Percentiles rank a stretch among this genome's conserved stretches.
Evolutionary conservation across 1,140 invertebrate genomes (phyloP).

Genomic region (Drosophila elegans): DNA sequence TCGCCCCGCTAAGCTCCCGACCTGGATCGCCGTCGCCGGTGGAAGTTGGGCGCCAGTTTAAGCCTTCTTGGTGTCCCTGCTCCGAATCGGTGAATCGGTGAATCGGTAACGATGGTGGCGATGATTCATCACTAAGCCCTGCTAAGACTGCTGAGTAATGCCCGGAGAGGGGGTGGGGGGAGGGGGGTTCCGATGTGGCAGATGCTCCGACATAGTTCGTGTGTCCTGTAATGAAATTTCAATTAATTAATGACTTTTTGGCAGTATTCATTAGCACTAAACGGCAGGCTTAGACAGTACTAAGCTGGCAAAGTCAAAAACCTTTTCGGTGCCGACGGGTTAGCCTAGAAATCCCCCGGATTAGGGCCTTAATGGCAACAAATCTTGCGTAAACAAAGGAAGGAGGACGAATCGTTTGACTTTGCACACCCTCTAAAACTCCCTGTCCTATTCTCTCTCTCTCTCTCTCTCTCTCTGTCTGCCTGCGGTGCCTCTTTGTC

Average conservation of each 20-base stretch:
- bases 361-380: conserved; percentile 78
- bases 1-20: conserved; percentile 50
- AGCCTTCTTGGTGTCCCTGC: conserved; percentile 46
- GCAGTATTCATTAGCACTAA: conserved; percentile 78
- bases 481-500: conserved; percentile 55
- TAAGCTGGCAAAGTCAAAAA: conserved; percentile 76
- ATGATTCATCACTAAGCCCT: conserved; percentile 50
- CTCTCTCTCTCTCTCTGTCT: conserved; percentile 44
- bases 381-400: conserved; percentile 82
- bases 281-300: conserved; percentile 32
- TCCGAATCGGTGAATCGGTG: conserved; percentile 23
- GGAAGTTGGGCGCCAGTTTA: conserved; percentile 62
- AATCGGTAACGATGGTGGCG: conserved; percentile 24
- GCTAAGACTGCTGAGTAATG: conserved; percentile 53
- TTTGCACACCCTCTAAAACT: conserved; percentile 48
- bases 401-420: conserved; percentile 56
- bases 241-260: conserved; percentile 81
- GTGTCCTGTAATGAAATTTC: conserved; percentile 62
- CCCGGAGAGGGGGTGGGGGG: background rate
- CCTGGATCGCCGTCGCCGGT: conserved; percentile 25
- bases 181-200: background rate
- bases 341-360: conserved; percentile 60
- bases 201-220: conserved; percentile 17
- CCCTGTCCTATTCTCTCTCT: conserved; percentile 25
- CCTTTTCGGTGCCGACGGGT: conserved; percentile 62